A percentile compares a stretch with the other conserved stretches of the same genome.
Conservation (phyloP, 23 tunicate species). For the Diplosoma virens region DNA sequence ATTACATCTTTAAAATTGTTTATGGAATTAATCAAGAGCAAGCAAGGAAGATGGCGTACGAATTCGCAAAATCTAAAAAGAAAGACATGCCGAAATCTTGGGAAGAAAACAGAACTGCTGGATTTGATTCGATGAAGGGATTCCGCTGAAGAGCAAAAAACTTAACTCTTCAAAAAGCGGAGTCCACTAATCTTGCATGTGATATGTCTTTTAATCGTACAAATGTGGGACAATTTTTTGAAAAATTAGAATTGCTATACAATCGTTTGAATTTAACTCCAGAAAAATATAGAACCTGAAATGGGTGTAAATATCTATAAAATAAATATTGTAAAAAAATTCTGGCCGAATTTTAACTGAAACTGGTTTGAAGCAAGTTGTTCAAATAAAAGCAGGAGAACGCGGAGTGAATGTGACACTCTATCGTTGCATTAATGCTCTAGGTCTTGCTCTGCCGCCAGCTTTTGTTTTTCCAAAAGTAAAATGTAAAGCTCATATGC, state of each 20-base stretch:
- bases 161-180: constrained; percentile 25
- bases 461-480: constrained; percentile 25
- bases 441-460: constrained; percentile 23
- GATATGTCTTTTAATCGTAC: constrained; percentile 31
- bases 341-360: background rate
- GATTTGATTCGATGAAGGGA: constrained; percentile 41
- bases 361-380: constrained; percentile 39
- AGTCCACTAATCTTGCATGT: constrained; percentile 38
- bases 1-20: constrained; percentile 13
- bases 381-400: constrained; percentile 25
- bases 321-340: too few relatives aligned
- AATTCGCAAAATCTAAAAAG: constrained; percentile 21
- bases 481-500: background rate
- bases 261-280: background rate
- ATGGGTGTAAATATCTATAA: constrained; percentile 30
- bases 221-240: constrained; percentile 27
- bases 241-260: constrained; percentile 14
- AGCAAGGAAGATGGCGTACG: constrained; percentile 25
- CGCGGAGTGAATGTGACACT: constrained; percentile 39
- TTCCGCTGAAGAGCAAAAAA: constrained; percentile 26
- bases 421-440: constrained; percentile 41
- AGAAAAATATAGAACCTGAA: too few relatives aligned
- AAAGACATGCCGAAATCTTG: constrained; percentile 28
- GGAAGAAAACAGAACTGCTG: constrained; percentile 24
- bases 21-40: constrained; percentile 29